A percentile compares a stretch with the other conserved stretches of the same genome.
phyloP scores from a whole-genome alignment of 2,888 invertebrate genomes.

The Mongoloraphidia duomilia region DNA sequence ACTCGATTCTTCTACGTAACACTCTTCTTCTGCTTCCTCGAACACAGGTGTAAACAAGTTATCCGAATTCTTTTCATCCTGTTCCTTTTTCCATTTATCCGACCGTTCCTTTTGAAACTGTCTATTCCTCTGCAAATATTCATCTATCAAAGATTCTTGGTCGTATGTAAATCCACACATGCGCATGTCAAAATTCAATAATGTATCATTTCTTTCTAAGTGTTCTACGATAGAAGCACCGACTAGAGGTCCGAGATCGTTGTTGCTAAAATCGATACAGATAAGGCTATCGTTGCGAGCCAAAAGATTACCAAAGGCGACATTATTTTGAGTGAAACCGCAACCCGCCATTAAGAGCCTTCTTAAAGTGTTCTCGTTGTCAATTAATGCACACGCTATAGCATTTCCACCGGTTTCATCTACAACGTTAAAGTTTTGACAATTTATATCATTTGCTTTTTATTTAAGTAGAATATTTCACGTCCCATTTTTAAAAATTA shows the following conservation, averaged over 20 bases:
- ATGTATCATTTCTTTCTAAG: slow-evolving; percentile 17
- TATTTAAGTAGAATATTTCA: too few relatives aligned
- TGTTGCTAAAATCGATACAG: slow-evolving; percentile 24
- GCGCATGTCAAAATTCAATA: slow-evolving; percentile 22
- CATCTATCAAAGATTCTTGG: slow-evolving; percentile 18
- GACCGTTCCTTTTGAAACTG: not conserved
- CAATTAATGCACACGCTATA: slow-evolving; percentile 16
- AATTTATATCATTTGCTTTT: too few relatives aligned
- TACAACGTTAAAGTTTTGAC: too few relatives aligned
- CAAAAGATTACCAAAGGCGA: slow-evolving; percentile 19
- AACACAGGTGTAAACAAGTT: too few relatives aligned
- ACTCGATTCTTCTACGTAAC: too few relatives aligned
- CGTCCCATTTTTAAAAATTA: too few relatives aligned
- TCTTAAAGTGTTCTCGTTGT: slow-evolving; percentile 15
- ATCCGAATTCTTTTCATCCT: too few relatives aligned
- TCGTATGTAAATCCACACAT: slow-evolving; percentile 20
- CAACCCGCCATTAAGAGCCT: slow-evolving; percentile 21
- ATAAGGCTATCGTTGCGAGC: slow-evolving; percentile 19
- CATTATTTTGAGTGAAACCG: slow-evolving; percentile 19
- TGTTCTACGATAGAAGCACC: slow-evolving; percentile 18
- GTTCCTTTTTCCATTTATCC: too few relatives aligned
- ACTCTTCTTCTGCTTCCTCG: too few relatives aligned
- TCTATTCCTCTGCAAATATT: slow-evolving; percentile 15
- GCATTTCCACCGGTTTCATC: slow-evolving; percentile 15
- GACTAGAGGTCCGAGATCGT: slow-evolving; percentile 24